phyloP scores from a whole-genome alignment of 2,113 vertebrate genomes.

The Hippocampus guttulatus region DNA sequence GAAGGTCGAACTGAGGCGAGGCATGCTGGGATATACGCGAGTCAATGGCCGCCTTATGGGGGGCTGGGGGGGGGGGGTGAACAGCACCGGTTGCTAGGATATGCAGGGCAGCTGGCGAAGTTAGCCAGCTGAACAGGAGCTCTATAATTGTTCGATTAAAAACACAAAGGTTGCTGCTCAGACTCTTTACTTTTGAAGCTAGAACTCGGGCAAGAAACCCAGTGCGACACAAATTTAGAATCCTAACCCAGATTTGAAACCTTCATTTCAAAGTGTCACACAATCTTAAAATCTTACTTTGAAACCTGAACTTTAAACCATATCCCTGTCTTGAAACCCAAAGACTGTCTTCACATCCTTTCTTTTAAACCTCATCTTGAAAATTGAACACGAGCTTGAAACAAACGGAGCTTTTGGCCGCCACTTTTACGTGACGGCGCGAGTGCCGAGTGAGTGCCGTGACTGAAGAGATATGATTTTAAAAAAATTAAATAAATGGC shows the following conservation, averaged over 20 bases:
- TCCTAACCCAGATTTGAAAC: too few species aligned
- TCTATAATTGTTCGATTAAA: too few species aligned
- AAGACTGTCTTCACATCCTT: background rate
- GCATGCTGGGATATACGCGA: conserved; percentile 73
- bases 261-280: too few species aligned
- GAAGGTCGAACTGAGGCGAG: conserved; percentile 58
- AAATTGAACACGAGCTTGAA: background rate
- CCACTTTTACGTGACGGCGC: conserved; percentile 16
- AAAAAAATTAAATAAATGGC: background rate
- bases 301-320: too few species aligned
- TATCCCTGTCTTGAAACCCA: too few species aligned
- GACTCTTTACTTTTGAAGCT: conserved; percentile 52
- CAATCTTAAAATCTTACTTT: too few species aligned
- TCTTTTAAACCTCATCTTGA: background rate
- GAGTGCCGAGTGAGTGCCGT: conserved; percentile 19
- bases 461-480: conserved; percentile 14
- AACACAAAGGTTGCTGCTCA: conserved; percentile 18
- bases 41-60: conserved; percentile 34
- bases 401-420: background rate
- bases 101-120: conserved; percentile 63
- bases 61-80: conserved; percentile 23
- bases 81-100: conserved; percentile 61
- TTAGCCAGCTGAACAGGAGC: conserved; percentile 16
- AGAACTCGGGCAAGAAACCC: background rate
- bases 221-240: too few species aligned